Evolutionary conservation across 1,140 invertebrate species (phyloP).

Genomic region (Lasioglossum baleicum): DNA sequence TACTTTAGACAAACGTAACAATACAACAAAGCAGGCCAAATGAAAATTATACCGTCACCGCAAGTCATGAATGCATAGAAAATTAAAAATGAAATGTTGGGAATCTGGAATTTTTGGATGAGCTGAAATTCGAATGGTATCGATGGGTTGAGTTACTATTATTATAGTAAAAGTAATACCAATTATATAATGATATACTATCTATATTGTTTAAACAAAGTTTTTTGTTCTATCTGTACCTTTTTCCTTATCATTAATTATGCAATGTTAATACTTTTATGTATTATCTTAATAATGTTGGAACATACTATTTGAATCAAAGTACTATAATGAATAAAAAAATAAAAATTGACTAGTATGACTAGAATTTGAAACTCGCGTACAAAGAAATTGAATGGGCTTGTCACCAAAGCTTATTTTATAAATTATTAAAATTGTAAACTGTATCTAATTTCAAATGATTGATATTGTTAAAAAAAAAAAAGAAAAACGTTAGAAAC

Average conservation of each 20-base stretch:
- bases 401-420: slow-evolving; percentile 27
- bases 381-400: not conserved
- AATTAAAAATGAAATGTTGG: slow-evolving; percentile 51
- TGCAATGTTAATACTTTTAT: not conserved
- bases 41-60: slow-evolving; percentile 70
- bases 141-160: slow-evolving; percentile 54
- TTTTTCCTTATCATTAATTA: not conserved
- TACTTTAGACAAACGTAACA: slow-evolving; percentile 55
- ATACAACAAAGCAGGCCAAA: slow-evolving; percentile 62
- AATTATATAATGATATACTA: not conserved
- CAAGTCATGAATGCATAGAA: slow-evolving; percentile 65
- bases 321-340: not conserved
- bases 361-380: not conserved
- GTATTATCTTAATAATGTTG: not conserved
- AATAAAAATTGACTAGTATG: not conserved
- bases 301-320: not conserved
- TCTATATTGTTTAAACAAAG: not conserved
- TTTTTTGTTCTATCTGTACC: slow-evolving; percentile 1
- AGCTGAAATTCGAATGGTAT: slow-evolving; percentile 38
- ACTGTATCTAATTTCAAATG: not conserved
- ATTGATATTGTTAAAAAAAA: not conserved
- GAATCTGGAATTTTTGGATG: slow-evolving; percentile 37
- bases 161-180: slow-evolving; percentile 33
- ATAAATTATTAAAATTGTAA: not conserved
- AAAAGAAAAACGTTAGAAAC: no score